Evolutionary conservation across 2,797 vertebrate species (phyloP).

Genomic region (Notoglanidium macrostoma): DNA sequence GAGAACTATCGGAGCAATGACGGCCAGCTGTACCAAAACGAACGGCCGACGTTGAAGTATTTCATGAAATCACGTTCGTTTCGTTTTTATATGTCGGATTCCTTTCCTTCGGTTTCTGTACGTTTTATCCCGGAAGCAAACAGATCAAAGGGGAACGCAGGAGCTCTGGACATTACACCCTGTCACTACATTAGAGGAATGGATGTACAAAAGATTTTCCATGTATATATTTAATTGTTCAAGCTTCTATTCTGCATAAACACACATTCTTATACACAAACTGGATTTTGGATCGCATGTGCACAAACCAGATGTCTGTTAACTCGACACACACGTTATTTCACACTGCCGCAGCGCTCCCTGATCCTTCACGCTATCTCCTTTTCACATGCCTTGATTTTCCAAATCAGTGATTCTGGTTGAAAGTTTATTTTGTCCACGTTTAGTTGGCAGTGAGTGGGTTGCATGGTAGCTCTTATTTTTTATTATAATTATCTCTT

Average conservation of each 20-base stretch:
- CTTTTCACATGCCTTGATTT: conserved; percentile 20
- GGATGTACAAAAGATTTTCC: conserved; percentile 40
- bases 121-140: conserved; percentile 56
- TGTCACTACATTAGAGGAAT: conserved; percentile 21
- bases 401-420: conserved; percentile 33
- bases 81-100: conserved; percentile 63
- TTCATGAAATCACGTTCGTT: conserved; percentile 52
- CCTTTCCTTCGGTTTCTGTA: conserved; percentile 55
- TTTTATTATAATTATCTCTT: not conserved
- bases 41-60: not conserved
- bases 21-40: not conserved
- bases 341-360: conserved; percentile 14
- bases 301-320: conserved; percentile 32
- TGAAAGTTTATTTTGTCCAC: conserved; percentile 30
- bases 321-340: conserved; percentile 28
- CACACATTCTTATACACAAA: conserved; percentile 27
- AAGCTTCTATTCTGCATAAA: conserved; percentile 31
- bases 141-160: conserved; percentile 39
- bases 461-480: conserved; percentile 50
- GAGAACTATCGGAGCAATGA: not conserved
- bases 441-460: conserved; percentile 47
- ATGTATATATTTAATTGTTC: conserved; percentile 63
- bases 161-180: conserved; percentile 26
- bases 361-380: conserved; percentile 42
- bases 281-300: conserved; percentile 42